These are phyloP conservation scores for Salmo trutta DNA, from an alignment of 2,797 vertebrate species.

Conservation along the genomic window DNA sequence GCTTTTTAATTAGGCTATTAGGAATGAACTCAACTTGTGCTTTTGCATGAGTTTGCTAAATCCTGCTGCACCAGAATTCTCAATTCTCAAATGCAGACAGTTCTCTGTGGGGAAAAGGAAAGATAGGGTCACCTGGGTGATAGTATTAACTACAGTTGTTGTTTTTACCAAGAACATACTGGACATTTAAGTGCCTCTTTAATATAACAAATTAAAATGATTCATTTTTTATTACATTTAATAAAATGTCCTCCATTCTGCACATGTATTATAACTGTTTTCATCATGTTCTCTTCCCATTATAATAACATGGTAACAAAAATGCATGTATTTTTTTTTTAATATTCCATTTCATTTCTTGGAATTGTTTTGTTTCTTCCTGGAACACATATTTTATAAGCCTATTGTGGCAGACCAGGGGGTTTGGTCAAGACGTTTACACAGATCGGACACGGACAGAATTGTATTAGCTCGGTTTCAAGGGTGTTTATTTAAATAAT, in stretches of 20 bases:
- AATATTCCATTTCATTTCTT: constrained; percentile 20
- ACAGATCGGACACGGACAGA: too few relatives aligned
- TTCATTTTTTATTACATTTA: constrained; percentile 20
- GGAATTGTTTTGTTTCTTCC: constrained; percentile 20
- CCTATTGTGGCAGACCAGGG: not conserved
- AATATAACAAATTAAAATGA: constrained; percentile 18
- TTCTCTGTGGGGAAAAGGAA: constrained; percentile 8
- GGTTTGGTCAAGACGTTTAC: too few relatives aligned
- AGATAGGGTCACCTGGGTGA: constrained; percentile 22
- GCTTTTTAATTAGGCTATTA: constrained; percentile 79
- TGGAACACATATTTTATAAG: constrained; percentile 27
- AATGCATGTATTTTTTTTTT: constrained; percentile 16
- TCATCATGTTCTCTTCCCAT: not conserved
- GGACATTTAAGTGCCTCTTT: constrained; percentile 9
- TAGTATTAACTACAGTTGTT: constrained; percentile 12
- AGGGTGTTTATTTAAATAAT: too few relatives aligned
- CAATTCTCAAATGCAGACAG: constrained; percentile 32
- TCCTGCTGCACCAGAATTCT: constrained; percentile 53
- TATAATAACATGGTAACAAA: constrained; percentile 2
- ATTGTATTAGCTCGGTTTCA: too few relatives aligned
- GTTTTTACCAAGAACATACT: not conserved
- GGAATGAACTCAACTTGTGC: constrained; percentile 60
- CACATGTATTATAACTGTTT: not conserved
- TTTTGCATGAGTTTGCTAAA: constrained; percentile 61
- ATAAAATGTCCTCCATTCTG: not conserved